Base-by-base conservation (phyloP, 2,888 invertebrate genomes). In the Ferrisia virgata region DNA sequence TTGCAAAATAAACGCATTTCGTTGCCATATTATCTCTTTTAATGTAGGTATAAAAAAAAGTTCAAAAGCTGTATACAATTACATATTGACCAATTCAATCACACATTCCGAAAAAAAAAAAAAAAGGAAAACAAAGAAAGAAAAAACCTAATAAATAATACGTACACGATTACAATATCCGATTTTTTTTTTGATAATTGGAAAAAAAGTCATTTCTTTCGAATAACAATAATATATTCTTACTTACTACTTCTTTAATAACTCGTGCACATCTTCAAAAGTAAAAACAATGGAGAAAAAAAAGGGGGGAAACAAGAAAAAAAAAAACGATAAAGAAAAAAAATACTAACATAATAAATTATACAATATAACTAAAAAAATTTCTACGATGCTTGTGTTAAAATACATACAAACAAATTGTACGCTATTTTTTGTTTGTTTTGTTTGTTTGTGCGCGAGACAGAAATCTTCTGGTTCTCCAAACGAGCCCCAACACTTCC, bases 281-380 rank as follows among this genome's bases (percentile, higher is more conserved):
- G 72, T 76, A 76, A 76, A 76, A 76, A 76, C 72, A 76, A 76
- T 36, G 22, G 13, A 76, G 36, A 33, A 64, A 69, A 76, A 64
- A 64, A 76, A 33, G 36, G 18, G 22, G 36, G n/a, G 28, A 69
- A 76, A 64, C 25, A 76, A 33, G 36, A 11, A 11, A 76, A 76
- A 69, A 72, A 64, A 64, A 69, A 36, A 69, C 33, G 36, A 76
- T n/a, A n/a, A n/a, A n/a, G n/a, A 64, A 36, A 18, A 36, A 72
- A 76, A 36, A 33, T 2, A 31, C 72, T 76, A 76, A 76, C 72
- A 72, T 72, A 36, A 76, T 69, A 69, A 69, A 69, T 76, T 76
- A 64, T 64, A 76, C 72, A 76, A 72, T 76, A 76, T 18, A 76
- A 76, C 72, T 76, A 76, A 76, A 76, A 76, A 76, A 76, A 64